These are phyloP conservation scores for Pavo muticus DNA, from an alignment of 2,113 vertebrate genomes.

Conservation along the genomic window DNA sequence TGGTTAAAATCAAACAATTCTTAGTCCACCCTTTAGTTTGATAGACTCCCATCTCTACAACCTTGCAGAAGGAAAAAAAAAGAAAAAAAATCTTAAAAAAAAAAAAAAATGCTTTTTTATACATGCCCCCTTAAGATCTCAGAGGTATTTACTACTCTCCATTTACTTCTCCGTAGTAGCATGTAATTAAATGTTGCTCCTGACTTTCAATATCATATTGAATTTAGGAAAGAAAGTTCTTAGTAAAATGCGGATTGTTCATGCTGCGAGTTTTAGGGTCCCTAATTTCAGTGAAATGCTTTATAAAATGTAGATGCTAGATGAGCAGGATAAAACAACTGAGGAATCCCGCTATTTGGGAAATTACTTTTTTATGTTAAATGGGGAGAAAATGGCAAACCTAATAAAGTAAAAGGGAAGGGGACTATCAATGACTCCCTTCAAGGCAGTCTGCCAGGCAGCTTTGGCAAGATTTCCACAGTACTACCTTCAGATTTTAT, in stretches of 20 bases:
- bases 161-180: slow-evolving; percentile 6
- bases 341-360: slow-evolving; percentile 60
- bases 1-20: background rate
- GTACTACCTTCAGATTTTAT: slow-evolving; percentile 74
- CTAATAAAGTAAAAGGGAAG: slow-evolving; percentile 60
- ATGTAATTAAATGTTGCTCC: slow-evolving; percentile 41
- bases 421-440: slow-evolving; percentile 60
- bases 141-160: slow-evolving; percentile 36
- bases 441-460: slow-evolving; percentile 73
- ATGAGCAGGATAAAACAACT: slow-evolving; percentile 57
- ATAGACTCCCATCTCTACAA: background rate
- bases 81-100: background rate
- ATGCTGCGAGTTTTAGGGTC: slow-evolving; percentile 50
- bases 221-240: slow-evolving; percentile 60
- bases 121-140: slow-evolving; percentile 23
- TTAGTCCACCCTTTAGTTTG: slow-evolving; percentile 47
- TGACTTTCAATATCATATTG: slow-evolving; percentile 52
- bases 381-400: slow-evolving; percentile 40
- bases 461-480: slow-evolving; percentile 58
- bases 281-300: slow-evolving; percentile 63
- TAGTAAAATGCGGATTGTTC: slow-evolving; percentile 59
- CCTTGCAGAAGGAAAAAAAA: background rate
- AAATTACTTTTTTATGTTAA: slow-evolving; percentile 73
- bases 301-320: slow-evolving; percentile 41
- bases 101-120: background rate